Evolutionary conservation across 2,797 vertebrate genomes (phyloP), one percentile per base, ranked within the genome.

Genomic region (Emys orbicularis): DNA sequence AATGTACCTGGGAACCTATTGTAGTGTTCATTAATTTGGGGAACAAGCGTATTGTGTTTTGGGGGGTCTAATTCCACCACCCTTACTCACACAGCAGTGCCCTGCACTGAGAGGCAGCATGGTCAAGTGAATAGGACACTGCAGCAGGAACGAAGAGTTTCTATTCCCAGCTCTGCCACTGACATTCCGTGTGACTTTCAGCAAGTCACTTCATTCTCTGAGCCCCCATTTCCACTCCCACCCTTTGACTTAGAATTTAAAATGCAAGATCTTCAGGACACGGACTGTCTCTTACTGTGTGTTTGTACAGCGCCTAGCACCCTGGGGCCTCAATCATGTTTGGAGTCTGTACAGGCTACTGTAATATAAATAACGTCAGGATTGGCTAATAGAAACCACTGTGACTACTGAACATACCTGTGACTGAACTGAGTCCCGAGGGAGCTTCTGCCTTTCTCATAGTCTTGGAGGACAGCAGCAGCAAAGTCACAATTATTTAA

Each of bases 401-500:
- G 1, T 5, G 41, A 76, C 25, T 4, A 1, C 82, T n/a, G 41
- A 80, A 29, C 0, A 1, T 13, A 83, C 11, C 16, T 57, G 79
- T 19, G 25, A 76, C 41, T 92, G 77, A 90, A 94, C 79, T 54
- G 94, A 94, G 86, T 56, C 68, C 72, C 3, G 6, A 74, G 81
- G 44, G 12, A 31, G 12, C 13, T 5, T 25, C 37, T 52, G 15
- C 50, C 57, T 19, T 54, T 76, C 5, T 53, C 86, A 37, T 52
- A 49, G 80, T 83, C 83, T 81, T 59, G 80, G 47, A 50, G 12
- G 23, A 86, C 5, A 82, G 59, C n/a, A 86, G 52, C 65, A 90
- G 74, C 77, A 80, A 92, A 90, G 29, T 87, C 80, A 88, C 53
- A 82, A 57, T 84, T 92, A n/a, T 90, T 95, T 90, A 90, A 72